Evolutionary conservation across 2,888 invertebrate genomes (phyloP), one percentile per base, ranked within the genome.

Genomic region (Standfussiana lucernea): DNA sequence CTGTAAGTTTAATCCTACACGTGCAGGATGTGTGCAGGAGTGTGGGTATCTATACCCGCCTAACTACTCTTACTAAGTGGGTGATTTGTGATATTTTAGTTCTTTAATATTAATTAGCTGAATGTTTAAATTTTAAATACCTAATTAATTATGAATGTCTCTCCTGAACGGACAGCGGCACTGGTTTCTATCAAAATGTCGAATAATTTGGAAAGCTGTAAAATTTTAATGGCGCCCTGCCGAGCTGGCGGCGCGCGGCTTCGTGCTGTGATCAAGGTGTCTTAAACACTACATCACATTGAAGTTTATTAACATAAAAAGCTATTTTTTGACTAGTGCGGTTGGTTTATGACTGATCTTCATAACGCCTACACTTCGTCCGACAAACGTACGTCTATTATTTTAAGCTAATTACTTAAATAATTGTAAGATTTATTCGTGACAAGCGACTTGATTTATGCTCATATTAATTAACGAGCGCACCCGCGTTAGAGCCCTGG

Each of bases 391-490:
- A 13, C 13, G 42, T 18, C 70, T 80, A 65, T 62, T 79, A 68
- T 74, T 59, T 72, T 35, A 68, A 68, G 53, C 69, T 85, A 83
- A 86, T 88, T 81, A 83, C 47, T 72, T 42, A 72, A 75, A 79
- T 82, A 76, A 83, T 77, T 83, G 73, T 78, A 72, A 78, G 76
- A 79, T 80, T 81, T 83, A 72, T 66, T 81, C 59, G 42, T 72
- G 75, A 86, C 88, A 78, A 37, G 79, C 72, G 24, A 47, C 70
- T 75, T 88, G 88, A 88, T 86, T 88, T 83, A 87, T 75, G 35
- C 67, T 32, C 65, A 50, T 61, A 67, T 72, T 83, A 73, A 86
- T 81, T 86, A 81, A 82, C 59, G 82, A 75, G 74, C 64, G 40
- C 76, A 79, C 75, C 67, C 77, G 62, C 37, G 47, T 10, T 21